phyloP scores from a whole-genome alignment of 1,140 invertebrate species.

The Bombyx mandarina region DNA sequence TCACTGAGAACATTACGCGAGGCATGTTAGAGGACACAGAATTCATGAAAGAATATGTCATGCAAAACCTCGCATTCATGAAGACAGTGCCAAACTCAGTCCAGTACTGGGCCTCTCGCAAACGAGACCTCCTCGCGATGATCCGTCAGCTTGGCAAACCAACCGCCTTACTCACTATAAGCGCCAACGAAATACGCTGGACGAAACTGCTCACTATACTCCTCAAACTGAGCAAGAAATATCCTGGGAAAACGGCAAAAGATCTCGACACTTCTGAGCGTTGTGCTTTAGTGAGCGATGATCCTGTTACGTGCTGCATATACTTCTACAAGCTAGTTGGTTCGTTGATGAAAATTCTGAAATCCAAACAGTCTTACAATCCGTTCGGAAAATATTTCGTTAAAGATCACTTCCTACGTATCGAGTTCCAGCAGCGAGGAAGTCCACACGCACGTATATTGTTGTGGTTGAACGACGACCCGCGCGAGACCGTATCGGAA shows the following conservation, averaged over 20 bases:
- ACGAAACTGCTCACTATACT: conserved; percentile 24
- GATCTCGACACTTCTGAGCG: conserved; percentile 30
- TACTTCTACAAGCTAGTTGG: conserved; percentile 32
- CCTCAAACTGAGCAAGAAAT: conserved; percentile 31
- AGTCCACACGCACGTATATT: conserved; percentile 42
- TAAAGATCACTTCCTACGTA: conserved; percentile 30
- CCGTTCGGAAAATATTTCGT: conserved; percentile 33
- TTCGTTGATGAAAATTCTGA: conserved; percentile 32
- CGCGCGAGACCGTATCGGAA: conserved; percentile 33
- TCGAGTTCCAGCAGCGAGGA: conserved; percentile 43
- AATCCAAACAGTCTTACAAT: conserved; percentile 33
- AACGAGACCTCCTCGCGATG: conserved; percentile 38
- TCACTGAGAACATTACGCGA: conserved; percentile 24
- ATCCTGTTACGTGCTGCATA: conserved; percentile 33
- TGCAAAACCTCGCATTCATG: conserved; percentile 27
- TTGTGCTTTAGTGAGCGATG: conserved; percentile 28
- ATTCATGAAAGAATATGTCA: conserved; percentile 27
- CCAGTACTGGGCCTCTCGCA: conserved; percentile 33
- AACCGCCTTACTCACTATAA: conserved; percentile 30
- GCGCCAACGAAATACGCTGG: conserved; percentile 36
- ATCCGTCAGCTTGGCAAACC: conserved; percentile 38
- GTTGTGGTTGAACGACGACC: conserved; percentile 39
- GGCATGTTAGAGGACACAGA: conserved; percentile 26
- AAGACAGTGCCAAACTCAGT: conserved; percentile 33
- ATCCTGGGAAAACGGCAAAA: conserved; percentile 25